Base-by-base conservation (phyloP, 2,888 invertebrate species). In the Odontothrips loti region DNA sequence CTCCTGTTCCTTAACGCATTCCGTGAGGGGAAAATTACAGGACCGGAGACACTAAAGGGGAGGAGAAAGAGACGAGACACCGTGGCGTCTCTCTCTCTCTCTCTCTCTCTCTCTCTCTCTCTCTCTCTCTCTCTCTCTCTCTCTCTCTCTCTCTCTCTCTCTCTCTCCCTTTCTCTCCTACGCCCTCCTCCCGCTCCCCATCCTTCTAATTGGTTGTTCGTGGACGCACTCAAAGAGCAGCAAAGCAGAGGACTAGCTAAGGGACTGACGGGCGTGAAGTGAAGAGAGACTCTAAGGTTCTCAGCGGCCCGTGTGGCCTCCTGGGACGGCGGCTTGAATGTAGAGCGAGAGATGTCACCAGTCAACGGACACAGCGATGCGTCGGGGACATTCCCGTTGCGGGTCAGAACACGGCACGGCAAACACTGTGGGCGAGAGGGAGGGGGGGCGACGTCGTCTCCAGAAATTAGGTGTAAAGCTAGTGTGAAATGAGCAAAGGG, bases 11-110 rank as follows among this genome's bases (percentile, higher is more conserved):
- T 23, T 75, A 23, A 75, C 68, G 27, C 68, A 75, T 75, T 27
- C 68, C 68, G 68, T 75, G 23, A 23, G 27, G 68, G 68, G 68
- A 75, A 75, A 75, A 75, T 75, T 75, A 75, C 68, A 75, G 68
- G 68, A 17, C 58, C 6, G 58, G 20, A 58, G 58, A n/a, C 17
- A 58, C 58, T 58, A n/a, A n/a, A 17, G 58, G 58, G 17, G 0
- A 15, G 20, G 58, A 17, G 58, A 15, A 58, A 58, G 58, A 58
- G 58, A 20, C 58, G 6, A 51, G 51, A 51, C 51, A 20, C 15
- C 51, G 51, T 51, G 51, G 48, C 15, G 48, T 15, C 9, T 15
- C 51, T 51, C 48, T 48, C 48, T 48, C 48, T 48, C 48, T 48
- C 48, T 48, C 48, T 48, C 48, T 48, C 48, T 48, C 48, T 48